phyloP scores from a whole-genome alignment of 2,888 invertebrate species.

The Electrophaes corylata region DNA sequence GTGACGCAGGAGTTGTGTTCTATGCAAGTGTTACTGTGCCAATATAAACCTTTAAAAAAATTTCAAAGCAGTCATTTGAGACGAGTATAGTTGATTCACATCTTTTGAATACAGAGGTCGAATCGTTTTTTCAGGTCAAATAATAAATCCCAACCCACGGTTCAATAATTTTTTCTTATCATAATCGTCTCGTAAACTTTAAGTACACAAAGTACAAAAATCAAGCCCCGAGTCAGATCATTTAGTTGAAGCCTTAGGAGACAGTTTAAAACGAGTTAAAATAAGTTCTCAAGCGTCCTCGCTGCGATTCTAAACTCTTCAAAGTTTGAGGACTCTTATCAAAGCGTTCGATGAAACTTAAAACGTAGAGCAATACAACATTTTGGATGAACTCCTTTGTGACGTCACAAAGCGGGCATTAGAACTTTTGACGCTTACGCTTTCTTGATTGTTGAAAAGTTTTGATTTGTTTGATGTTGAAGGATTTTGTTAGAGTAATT shows the following conservation, averaged over 20 bases:
- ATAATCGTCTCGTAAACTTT: background rate
- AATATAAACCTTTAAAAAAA: no score
- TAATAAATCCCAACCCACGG: no score
- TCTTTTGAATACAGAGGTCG: no score
- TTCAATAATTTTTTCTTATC: background rate
- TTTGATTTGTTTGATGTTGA: conserved; percentile 43
- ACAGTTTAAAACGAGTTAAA: conserved; percentile 16
- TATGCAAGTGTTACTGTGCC: no score
- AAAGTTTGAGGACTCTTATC: conserved; percentile 35
- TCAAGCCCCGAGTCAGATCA: conserved; percentile 1
- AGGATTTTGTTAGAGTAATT: conserved; percentile 19
- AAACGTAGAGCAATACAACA: conserved; percentile 56
- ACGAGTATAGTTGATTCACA: no score
- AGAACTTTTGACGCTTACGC: conserved; percentile 66
- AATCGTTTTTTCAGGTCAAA: no score
- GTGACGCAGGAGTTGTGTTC: no score
- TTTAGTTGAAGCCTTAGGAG: conserved; percentile 1
- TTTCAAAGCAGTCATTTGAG: no score
- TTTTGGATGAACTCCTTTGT: conserved; percentile 51
- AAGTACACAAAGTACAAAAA: conserved; percentile 1
- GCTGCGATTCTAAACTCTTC: conserved; percentile 27
- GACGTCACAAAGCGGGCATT: conserved; percentile 57
- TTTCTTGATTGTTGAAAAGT: conserved; percentile 39
- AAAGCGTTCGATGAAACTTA: conserved; percentile 43
- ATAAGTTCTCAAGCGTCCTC: conserved; percentile 20